Evolutionary conservation across 2,797 vertebrate species (phyloP).

Genomic region (Chloroceryle inda): DNA sequence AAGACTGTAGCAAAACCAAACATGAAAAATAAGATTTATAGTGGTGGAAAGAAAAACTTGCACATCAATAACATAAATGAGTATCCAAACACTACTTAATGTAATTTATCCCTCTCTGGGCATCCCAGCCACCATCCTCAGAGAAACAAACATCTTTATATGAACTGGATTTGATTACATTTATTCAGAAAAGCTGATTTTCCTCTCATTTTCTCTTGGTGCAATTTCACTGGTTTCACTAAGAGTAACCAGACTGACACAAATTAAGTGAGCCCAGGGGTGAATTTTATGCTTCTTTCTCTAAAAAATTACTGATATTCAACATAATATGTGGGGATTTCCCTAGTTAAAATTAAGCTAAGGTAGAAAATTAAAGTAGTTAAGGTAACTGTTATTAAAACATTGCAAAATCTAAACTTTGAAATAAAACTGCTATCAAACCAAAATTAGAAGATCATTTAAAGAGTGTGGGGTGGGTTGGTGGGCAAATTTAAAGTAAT

Average conservation of each 20-base stretch:
- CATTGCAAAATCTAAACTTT: background rate
- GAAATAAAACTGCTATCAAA: background rate
- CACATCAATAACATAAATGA: background rate
- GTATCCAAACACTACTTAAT: background rate
- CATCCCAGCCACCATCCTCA: background rate
- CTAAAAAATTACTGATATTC: background rate
- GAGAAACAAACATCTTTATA: background rate
- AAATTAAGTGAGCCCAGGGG: background rate
- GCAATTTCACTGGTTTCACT: background rate
- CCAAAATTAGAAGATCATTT: background rate
- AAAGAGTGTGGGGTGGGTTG: fast-evolving
- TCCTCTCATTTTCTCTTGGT: background rate
- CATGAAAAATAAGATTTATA: background rate
- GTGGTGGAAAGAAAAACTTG: background rate
- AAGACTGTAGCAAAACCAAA: background rate
- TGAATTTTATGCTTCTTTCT: background rate
- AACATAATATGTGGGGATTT: background rate
- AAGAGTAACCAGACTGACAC: background rate
- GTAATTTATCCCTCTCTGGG: background rate
- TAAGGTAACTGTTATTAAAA: background rate
- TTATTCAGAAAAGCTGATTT: background rate
- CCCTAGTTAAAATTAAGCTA: background rate
- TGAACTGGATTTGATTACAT: background rate
- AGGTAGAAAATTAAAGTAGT: background rate
- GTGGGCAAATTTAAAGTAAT: background rate